Evolutionary conservation across 2,113 vertebrate genomes (phyloP).

Genomic region (Lipophrys pholis): DNA sequence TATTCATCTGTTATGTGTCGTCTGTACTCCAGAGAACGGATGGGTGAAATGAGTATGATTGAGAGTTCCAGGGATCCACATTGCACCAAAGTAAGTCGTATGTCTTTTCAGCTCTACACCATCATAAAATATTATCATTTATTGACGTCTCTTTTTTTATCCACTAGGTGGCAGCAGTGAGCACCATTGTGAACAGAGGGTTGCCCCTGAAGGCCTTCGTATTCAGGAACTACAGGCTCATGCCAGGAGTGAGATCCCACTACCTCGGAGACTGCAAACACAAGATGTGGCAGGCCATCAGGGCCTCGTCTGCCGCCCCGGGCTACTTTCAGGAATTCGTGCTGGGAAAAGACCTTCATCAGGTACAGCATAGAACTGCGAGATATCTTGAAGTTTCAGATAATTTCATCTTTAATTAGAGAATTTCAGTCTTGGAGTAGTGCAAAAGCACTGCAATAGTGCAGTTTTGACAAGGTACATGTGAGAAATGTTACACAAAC

Average conservation of each 20-base stretch:
- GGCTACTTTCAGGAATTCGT: slow-evolving; percentile 97
- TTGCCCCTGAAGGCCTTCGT: slow-evolving; percentile 93
- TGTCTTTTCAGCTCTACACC: background rate
- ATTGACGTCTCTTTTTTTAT: background rate
- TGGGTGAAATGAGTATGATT: slow-evolving; percentile 93
- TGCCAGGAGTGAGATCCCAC: slow-evolving; percentile 92
- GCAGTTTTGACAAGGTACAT: background rate
- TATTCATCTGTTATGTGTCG: background rate
- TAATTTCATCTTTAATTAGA: background rate
- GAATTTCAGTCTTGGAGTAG: no score
- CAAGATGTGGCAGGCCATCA: slow-evolving; percentile 95
- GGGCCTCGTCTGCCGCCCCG: slow-evolving; percentile 96
- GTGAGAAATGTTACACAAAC: no score
- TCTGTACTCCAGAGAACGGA: slow-evolving; percentile 86
- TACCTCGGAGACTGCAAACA: slow-evolving; percentile 95
- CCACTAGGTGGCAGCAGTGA: slow-evolving; percentile 93
- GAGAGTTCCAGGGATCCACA: slow-evolving; percentile 91
- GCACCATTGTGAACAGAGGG: slow-evolving; percentile 94
- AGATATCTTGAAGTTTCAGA: background rate
- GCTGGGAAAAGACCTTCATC: slow-evolving; percentile 93
- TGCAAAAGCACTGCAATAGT: background rate
- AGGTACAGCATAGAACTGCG: slow-evolving; percentile 79
- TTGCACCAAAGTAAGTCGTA: slow-evolving; percentile 91
- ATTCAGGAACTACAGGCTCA: slow-evolving; percentile 95
- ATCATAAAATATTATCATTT: no score